Evolutionary conservation across 2,888 invertebrate genomes (phyloP), one percentile per base, ranked within the genome.

Genomic region (Pheosia gnoma): DNA sequence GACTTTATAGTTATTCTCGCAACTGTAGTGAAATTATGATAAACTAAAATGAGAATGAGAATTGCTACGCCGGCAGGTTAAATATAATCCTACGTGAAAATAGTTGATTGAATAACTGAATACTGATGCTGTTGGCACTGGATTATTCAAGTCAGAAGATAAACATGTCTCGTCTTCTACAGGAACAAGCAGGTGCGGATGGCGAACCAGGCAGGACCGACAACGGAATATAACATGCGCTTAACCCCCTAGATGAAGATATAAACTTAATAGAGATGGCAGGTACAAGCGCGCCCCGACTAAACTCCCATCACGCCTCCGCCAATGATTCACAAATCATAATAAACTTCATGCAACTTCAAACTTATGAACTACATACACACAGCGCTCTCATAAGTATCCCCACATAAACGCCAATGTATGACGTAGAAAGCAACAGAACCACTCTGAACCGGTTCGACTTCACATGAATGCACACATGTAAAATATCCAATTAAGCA

Each of bases 371-470:
- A 82, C 78, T 81, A 83, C 81, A 81, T 77, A 72, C 75, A 78
- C 69, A 72, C 68, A 77, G 71, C 73, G 70, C 71, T 74, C 73
- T 80, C 84, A 87, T 87, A 89, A 84, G 87, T 84, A 87, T 86
- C 81, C 80, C 79, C 83, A 87, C 81, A 86, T 82, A 87, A 86
- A 87, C 86, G 78, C 73, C 82, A 71, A 84, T 84, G 86, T 87
- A 86, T 91, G 88, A 90, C 90, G 89, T 89, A 86, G 89, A 89
- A 88, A 88, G 89, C 88, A 85, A 86, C 84, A 86, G 82, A 82
- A 82, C 83, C 82, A 84, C 82, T 79, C 85, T 76, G 80, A 90
- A 92, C 92, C 92, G 92, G 92, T 92, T 86, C 80, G 67, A 81
- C 83, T 82, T 83, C 86, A 90, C 87, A 83, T 88, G 86, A 87